A percentile compares a stretch with the other conserved stretches of the same genome.
Conservation (phyloP, 30 jellyfish, hydroid and myxozoan species). For the Morbakka virulenta region DNA sequence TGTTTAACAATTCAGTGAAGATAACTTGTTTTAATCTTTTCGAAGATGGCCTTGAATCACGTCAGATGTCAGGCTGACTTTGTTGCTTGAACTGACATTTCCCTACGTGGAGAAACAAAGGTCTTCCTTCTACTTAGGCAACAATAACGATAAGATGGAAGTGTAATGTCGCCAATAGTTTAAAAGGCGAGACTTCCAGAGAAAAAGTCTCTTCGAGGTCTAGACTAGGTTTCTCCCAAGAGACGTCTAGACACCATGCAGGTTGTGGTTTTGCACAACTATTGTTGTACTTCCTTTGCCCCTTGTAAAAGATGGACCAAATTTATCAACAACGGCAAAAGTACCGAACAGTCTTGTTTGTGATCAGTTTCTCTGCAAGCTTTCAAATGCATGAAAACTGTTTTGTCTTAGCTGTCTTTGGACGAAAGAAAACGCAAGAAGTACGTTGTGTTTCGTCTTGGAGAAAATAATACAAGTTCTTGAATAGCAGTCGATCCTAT, state of each 20-base stretch:
- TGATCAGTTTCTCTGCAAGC: too few relatives aligned
- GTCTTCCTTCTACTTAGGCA: not conserved
- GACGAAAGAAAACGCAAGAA: too few relatives aligned
- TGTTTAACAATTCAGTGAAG: not conserved
- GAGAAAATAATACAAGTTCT: too few relatives aligned
- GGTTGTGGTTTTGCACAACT: not conserved
- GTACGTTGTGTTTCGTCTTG: too few relatives aligned
- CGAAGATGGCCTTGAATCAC: not conserved
- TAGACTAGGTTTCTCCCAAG: not conserved
- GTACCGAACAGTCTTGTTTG: too few relatives aligned
- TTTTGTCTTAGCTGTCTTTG: too few relatives aligned
- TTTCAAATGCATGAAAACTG: too few relatives aligned
- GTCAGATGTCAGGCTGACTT: too few relatives aligned
- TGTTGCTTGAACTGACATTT: too few relatives aligned
- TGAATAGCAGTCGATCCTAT: too few relatives aligned
- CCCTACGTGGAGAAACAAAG: too few relatives aligned
- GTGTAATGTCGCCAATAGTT: not conserved
- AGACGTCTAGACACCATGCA: not conserved
- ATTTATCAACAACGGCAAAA: not conserved
- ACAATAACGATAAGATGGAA: not conserved
- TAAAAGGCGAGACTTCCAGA: not conserved
- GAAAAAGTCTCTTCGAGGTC: not conserved
- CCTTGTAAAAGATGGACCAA: not conserved
- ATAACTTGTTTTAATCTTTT: not conserved
- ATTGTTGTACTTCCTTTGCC: not conserved